Conservation (phyloP, 30 jellyfish, hydroid and myxozoan genomes). For the Turritopsis rubra region DNA sequence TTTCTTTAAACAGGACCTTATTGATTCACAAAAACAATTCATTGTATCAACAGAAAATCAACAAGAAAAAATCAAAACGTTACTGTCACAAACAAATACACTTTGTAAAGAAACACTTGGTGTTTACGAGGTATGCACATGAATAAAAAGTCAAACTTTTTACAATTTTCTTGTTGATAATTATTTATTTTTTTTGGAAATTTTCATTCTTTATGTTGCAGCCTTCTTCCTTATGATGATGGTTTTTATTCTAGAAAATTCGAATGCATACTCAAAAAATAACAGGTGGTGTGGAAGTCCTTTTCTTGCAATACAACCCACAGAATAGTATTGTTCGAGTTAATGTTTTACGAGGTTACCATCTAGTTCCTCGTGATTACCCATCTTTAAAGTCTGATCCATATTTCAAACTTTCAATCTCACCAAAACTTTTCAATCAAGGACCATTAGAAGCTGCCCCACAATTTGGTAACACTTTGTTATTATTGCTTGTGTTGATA, state of each 20-base stretch:
- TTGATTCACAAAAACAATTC: constrained; percentile 23
- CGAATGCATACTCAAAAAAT: constrained; percentile 58
- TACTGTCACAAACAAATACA: constrained; percentile 10
- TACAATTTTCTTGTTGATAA: neutral
- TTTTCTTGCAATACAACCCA: constrained; percentile 45
- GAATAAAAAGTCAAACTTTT: neutral
- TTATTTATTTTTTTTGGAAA: neutral
- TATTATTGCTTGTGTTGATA: neutral
- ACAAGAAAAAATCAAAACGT: neutral
- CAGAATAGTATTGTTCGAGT: constrained; percentile 49
- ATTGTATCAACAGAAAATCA: constrained; percentile 19
- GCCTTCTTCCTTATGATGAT: constrained; percentile 8
- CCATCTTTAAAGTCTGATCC: constrained; percentile 81
- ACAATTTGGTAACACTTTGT: constrained; percentile 33
- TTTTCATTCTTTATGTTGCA: neutral
- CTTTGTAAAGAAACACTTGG: constrained; percentile 23
- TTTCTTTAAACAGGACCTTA: neutral
- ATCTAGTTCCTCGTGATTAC: constrained; percentile 76
- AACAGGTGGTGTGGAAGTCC: constrained; percentile 67
- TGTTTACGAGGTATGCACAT: constrained; percentile 30
- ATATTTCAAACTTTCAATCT: constrained; percentile 44
- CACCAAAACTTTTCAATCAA: constrained; percentile 56
- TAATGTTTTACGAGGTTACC: constrained; percentile 49
- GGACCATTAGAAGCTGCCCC: constrained; percentile 49
- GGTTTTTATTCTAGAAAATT: constrained; percentile 42